These are phyloP conservation scores for Pachyramphus minor DNA, from an alignment of 2,113 vertebrate genomes.

Conservation along the genomic window DNA sequence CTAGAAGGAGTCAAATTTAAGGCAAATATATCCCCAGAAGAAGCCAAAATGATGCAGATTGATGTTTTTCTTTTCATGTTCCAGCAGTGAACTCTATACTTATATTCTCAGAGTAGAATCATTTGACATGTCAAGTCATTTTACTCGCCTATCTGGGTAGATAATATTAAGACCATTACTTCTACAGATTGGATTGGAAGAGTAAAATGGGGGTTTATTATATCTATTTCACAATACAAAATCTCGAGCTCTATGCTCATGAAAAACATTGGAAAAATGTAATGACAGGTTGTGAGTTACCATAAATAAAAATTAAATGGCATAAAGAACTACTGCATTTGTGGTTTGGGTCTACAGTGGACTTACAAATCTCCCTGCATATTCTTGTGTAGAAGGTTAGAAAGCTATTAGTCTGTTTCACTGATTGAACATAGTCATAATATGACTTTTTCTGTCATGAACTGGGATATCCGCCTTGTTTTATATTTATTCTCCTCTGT, in stretches of 20 bases:
- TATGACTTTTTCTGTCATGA: neutral
- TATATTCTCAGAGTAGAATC: neutral
- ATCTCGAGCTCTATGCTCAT: neutral
- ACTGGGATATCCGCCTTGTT: neutral
- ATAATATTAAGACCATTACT: neutral
- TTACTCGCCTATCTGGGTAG: neutral
- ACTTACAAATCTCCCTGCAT: neutral
- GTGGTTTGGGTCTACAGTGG: neutral
- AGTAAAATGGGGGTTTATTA: neutral
- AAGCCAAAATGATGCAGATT: neutral
- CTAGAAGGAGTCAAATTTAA: neutral
- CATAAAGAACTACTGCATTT: neutral
- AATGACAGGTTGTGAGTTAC: neutral
- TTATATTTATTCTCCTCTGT: neutral
- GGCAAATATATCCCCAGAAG: neutral
- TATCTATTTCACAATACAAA: neutral
- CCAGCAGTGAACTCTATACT: neutral
- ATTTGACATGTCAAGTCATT: neutral
- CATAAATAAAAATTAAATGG: neutral
- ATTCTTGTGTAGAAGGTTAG: neutral
- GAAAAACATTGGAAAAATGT: neutral
- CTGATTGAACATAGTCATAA: neutral
- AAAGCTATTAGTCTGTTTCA: neutral
- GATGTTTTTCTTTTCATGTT: neutral
- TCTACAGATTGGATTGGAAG: neutral